Evolutionary conservation across 2,797 vertebrate genomes (phyloP).

Genomic region (Enteromius mattozi): DNA sequence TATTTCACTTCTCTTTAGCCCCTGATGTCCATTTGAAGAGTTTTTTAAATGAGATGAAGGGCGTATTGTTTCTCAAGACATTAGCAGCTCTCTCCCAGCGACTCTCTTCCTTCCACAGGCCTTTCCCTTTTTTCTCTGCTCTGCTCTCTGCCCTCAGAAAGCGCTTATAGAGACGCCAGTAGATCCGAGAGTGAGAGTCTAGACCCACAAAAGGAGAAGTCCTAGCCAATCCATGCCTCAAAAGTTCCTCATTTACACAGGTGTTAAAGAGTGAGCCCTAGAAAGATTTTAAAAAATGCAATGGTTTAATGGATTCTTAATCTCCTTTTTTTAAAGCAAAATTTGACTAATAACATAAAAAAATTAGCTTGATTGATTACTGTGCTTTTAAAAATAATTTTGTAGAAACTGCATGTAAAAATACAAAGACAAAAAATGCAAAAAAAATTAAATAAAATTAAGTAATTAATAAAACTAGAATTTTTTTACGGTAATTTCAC

Average conservation of each 20-base stretch:
- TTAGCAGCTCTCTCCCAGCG: slow-evolving; percentile 74
- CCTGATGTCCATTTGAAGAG: slow-evolving; percentile 68
- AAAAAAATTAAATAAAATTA: too few relatives aligned
- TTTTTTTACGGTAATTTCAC: not conserved
- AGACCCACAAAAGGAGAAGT: slow-evolving; percentile 79
- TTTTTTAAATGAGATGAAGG: slow-evolving; percentile 67
- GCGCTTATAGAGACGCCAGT: slow-evolving; percentile 86
- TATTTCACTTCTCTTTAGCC: slow-evolving; percentile 40
- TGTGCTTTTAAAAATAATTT: not conserved
- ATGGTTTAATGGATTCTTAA: not conserved
- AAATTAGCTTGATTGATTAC: too few relatives aligned
- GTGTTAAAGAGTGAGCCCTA: slow-evolving; percentile 80
- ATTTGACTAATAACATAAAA: not conserved
- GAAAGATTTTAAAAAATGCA: slow-evolving; percentile 22
- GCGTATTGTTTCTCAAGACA: slow-evolving; percentile 59
- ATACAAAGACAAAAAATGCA: not conserved
- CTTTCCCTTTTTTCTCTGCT: slow-evolving; percentile 85
- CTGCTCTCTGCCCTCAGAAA: slow-evolving; percentile 88
- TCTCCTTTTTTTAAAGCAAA: not conserved
- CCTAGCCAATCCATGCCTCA: slow-evolving; percentile 87
- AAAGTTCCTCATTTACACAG: slow-evolving; percentile 88
- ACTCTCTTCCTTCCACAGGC: slow-evolving; percentile 87
- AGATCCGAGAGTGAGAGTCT: slow-evolving; percentile 76
- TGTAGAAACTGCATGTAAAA: not conserved
- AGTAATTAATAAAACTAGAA: too few relatives aligned